A percentile compares a stretch with the other conserved stretches of the same genome.
Evolutionary conservation across 2,113 vertebrate genomes (phyloP).

Genomic region (Phyllostomus discolor): DNA sequence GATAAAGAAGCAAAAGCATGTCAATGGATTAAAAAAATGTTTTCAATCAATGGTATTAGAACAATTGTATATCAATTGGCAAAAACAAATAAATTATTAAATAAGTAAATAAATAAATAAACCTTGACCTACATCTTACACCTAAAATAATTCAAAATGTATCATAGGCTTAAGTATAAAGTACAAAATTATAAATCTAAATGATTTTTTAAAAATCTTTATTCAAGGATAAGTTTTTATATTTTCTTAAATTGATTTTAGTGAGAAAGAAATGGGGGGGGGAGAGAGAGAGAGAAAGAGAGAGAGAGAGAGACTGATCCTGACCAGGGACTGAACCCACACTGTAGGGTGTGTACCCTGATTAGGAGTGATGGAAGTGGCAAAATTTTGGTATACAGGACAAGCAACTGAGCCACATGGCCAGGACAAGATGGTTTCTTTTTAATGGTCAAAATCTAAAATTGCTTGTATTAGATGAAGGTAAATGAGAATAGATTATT

Average conservation of each 20-base stretch:
- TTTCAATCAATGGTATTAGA: background rate
- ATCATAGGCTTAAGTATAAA: background rate
- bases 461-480: background rate
- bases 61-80: background rate
- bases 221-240: too few species aligned
- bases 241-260: too few species aligned
- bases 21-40: background rate
- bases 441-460: background rate
- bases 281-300: too few species aligned
- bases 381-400: too few species aligned
- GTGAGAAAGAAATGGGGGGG: too few species aligned
- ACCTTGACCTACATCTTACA: background rate
- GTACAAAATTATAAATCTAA: background rate
- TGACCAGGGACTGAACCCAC: too few species aligned
- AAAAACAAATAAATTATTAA: background rate
- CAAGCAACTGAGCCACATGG: too few species aligned
- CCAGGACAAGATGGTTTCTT: background rate
- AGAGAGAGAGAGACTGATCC: too few species aligned
- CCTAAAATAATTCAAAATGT: too few species aligned
- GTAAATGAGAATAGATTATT: background rate
- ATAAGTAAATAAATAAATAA: background rate
- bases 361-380: too few species aligned
- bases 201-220: too few species aligned
- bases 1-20: background rate
- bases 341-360: too few species aligned